These are phyloP conservation scores for Agelastica alni DNA, from an alignment of 2,888 invertebrate genomes.

Conservation along the genomic window DNA sequence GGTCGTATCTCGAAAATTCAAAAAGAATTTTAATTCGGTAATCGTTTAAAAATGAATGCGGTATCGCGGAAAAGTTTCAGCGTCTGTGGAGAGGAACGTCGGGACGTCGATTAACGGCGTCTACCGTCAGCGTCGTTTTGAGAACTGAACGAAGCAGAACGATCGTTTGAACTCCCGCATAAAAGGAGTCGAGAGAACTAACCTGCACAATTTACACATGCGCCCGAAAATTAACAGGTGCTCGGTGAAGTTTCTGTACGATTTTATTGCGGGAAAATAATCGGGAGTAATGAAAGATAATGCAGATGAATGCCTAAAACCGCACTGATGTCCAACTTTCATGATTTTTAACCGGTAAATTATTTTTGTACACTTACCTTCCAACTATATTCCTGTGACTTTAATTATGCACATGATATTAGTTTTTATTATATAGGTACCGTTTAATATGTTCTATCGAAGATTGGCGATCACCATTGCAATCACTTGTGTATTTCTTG, in stretches of 20 bases:
- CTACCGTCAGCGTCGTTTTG: slow-evolving; percentile 27
- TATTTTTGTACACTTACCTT: too few species aligned
- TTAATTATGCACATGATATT: too few species aligned
- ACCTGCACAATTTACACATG: slow-evolving; percentile 44
- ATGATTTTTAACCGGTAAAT: too few species aligned
- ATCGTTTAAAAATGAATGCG: background rate
- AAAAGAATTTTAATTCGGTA: too few species aligned
- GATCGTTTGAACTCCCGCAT: slow-evolving; percentile 32
- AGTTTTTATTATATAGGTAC: too few species aligned
- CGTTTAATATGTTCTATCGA: too few species aligned
- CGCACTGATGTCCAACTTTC: too few species aligned
- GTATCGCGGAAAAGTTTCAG: slow-evolving; percentile 6
- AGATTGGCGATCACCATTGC: too few species aligned
- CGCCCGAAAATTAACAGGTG: slow-evolving; percentile 45
- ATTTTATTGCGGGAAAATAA: slow-evolving; percentile 23
- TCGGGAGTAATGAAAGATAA: slow-evolving; percentile 13
- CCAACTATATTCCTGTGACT: too few species aligned
- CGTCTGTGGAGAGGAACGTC: slow-evolving; percentile 8
- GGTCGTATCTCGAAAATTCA: too few species aligned
- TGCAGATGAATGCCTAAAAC: background rate
- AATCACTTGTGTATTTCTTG: too few species aligned
- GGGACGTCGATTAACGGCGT: slow-evolving; percentile 22
- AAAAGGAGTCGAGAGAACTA: slow-evolving; percentile 38
- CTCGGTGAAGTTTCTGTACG: slow-evolving; percentile 22
- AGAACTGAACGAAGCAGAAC: slow-evolving; percentile 30